Base-by-base conservation (phyloP, 2,888 invertebrate genomes). In the Dione juno region DNA sequence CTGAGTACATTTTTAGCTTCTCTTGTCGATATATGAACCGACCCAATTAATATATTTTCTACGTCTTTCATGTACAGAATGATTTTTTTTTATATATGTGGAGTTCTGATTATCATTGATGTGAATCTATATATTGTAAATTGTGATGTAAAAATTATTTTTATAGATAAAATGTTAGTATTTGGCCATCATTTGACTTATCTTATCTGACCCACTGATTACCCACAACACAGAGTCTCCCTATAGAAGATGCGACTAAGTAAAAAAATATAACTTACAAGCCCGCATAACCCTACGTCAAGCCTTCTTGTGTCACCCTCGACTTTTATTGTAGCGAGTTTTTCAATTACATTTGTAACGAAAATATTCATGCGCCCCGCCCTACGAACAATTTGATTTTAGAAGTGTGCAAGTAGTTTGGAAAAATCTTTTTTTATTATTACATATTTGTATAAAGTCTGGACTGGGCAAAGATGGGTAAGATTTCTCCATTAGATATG, bases 341-440 rank as follows among this genome's bases (percentile, higher is more conserved):
- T 88, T 87, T 84, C 87, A 88, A 88, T 88, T 88, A 87, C 85
- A 83, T 81, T 78, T 82, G 82, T 81, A 83, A 85, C 81, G 84
- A 83, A 83, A 84, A 85, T 86, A 74, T 74, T 75, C 69, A 69
- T 58, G 48, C 67, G 64, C 52, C 68, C 53, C 43, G 41, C 14
- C 57, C 65, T 13, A 28, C 28, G 28, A 37, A 16, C 19, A 58
- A 58, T 57, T 65, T 65, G 65, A 64, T 69, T 65, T 58, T 69
- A 69, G 57, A 37, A 57, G 40, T 43, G 28, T 54, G 37, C 37
- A 45, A 10, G 35, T 66, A 61, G 41, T 52, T 21, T 41, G 19
- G 13, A 21, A 16, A 45, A 63, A 35, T 35, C 11, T 50, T 48
- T n/a, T 45, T 48, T 63, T 48, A 19, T 53, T 53, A 50, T 63